Conservation (phyloP, 2,888 invertebrate genomes). For the Coleophora flavipennella region DNA sequence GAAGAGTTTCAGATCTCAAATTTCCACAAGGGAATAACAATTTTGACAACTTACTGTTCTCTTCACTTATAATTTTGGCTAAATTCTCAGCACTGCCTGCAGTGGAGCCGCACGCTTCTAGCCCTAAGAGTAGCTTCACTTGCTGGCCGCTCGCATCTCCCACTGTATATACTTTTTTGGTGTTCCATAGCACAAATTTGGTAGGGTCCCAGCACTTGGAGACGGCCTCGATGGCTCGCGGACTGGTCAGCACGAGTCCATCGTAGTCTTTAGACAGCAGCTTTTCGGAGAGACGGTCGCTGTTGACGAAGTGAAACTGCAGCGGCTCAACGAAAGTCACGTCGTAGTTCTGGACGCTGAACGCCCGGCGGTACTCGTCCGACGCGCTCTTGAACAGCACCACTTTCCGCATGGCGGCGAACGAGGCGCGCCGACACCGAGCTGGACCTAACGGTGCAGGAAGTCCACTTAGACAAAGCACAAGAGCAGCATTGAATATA, state of each 20-base stretch:
- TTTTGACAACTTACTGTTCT: constrained; percentile 31
- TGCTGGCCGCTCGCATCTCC: constrained; percentile 42
- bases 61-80: constrained; percentile 37
- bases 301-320: constrained; percentile 39
- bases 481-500: constrained; percentile 1
- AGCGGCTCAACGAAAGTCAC: constrained; percentile 54
- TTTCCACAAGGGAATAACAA: constrained; percentile 61
- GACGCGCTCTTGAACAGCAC: constrained; percentile 54
- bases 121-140: constrained; percentile 39
- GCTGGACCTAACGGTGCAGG: neutral
- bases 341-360: constrained; percentile 37
- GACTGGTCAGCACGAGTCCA: constrained; percentile 51
- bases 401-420: constrained; percentile 46
- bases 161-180: constrained; percentile 45
- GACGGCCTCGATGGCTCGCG: constrained; percentile 50
- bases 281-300: constrained; percentile 28
- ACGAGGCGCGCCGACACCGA: neutral
- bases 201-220: constrained; percentile 52
- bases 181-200: constrained; percentile 44
- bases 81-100: constrained; percentile 51
- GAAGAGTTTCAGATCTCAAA: constrained; percentile 45
- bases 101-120: constrained; percentile 40
- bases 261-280: constrained; percentile 32
- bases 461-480: no score
- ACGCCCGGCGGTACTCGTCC: constrained; percentile 50